A percentile compares a stretch with the other conserved stretches of the same genome.
Evolutionary conservation across 2,113 vertebrate genomes (phyloP).

Genomic region (Rhea americana): DNA sequence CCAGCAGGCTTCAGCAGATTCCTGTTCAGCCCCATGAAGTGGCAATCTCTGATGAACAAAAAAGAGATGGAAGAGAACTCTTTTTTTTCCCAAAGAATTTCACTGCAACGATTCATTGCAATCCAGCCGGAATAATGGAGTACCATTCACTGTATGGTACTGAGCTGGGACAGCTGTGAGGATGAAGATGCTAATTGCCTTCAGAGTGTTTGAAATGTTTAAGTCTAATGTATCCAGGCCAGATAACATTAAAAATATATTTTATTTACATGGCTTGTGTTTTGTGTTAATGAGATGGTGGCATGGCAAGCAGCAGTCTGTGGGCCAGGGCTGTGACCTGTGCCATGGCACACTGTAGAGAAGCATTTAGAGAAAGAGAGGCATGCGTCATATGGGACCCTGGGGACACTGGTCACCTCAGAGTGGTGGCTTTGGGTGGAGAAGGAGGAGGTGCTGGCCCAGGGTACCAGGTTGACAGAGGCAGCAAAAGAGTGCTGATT

Average conservation of each 20-base stretch:
- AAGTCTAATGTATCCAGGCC: background rate
- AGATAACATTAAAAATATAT: constrained; percentile 41
- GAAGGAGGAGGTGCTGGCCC: background rate
- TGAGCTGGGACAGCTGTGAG: background rate
- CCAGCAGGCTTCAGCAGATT: background rate
- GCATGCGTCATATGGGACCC: background rate
- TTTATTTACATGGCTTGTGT: background rate
- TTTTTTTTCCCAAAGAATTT: constrained; percentile 40
- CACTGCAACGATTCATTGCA: background rate
- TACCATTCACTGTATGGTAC: background rate
- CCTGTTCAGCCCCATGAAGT: background rate
- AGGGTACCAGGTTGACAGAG: background rate
- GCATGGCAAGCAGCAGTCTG: background rate
- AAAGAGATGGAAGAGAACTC: background rate
- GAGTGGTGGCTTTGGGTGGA: background rate
- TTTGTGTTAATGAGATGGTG: background rate
- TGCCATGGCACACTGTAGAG: background rate
- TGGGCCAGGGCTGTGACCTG: background rate
- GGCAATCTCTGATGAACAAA: background rate
- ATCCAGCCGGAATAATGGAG: background rate
- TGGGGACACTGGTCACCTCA: background rate
- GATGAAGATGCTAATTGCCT: background rate
- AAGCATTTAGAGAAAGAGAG: background rate
- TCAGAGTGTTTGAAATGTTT: background rate
- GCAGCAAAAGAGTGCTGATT: background rate